Percentiles rank a stretch among this genome's conserved stretches.
phyloP scores from a whole-genome alignment of 2,888 invertebrate genomes.

The Tetrapedia diversipes region DNA sequence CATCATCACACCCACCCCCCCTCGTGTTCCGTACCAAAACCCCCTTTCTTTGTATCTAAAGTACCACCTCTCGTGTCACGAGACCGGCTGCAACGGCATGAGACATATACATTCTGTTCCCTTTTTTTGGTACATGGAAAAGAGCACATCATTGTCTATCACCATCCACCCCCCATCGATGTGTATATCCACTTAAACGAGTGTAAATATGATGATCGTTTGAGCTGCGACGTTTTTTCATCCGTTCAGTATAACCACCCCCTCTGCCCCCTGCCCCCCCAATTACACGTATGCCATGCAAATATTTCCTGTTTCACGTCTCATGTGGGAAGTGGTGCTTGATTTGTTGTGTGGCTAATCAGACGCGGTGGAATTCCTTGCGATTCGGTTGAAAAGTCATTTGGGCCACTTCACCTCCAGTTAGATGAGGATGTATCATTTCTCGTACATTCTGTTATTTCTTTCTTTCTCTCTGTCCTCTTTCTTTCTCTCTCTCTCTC shows the following conservation, averaged over 20 bases:
- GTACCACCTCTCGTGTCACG: slow-evolving; percentile 43
- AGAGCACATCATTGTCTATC: slow-evolving; percentile 61
- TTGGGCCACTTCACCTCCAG: slow-evolving; percentile 7
- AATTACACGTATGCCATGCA: slow-evolving; percentile 18
- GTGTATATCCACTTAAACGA: slow-evolving; percentile 26
- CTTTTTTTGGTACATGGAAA: slow-evolving; percentile 46
- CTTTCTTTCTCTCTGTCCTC: no score
- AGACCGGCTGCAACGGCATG: slow-evolving; percentile 56
- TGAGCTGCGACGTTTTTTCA: slow-evolving; percentile 16
- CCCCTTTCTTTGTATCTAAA: slow-evolving; percentile 47
- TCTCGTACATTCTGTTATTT: background rate
- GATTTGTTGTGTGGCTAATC: slow-evolving; percentile 34
- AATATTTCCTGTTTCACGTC: slow-evolving; percentile 23
- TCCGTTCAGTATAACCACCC: slow-evolving; percentile 24
- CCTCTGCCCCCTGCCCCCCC: no score
- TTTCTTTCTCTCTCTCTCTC: no score
- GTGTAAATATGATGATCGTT: slow-evolving; percentile 52
- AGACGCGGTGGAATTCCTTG: background rate
- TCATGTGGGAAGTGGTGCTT: slow-evolving; percentile 41
- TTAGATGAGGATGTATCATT: background rate
- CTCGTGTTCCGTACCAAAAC: slow-evolving; percentile 21
- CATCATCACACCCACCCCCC: slow-evolving; percentile 71
- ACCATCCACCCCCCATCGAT: slow-evolving; percentile 41
- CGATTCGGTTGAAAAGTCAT: slow-evolving; percentile 1
- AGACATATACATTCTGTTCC: slow-evolving; percentile 24